phyloP scores from a whole-genome alignment of 2,888 invertebrate species.

The Heliconius sara region DNA sequence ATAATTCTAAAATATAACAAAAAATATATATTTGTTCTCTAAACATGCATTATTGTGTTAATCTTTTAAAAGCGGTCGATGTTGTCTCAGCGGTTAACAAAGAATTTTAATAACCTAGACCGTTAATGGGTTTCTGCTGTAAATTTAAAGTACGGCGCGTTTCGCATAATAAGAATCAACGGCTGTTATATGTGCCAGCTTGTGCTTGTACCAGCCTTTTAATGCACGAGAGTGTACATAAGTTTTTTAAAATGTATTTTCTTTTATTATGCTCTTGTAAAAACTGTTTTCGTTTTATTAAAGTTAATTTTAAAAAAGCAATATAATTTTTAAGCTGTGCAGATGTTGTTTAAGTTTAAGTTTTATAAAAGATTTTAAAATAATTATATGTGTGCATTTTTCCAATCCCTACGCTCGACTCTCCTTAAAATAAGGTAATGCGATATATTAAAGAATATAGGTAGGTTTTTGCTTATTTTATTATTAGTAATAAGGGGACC shows the following conservation, averaged over 20 bases:
- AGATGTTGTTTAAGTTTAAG: neutral
- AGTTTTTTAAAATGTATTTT: neutral
- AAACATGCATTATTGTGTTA: constrained; percentile 10
- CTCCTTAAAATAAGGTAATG: too few species aligned
- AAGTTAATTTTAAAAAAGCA: neutral
- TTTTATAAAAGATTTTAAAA: neutral
- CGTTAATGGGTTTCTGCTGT: constrained; percentile 50
- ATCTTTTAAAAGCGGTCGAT: constrained; percentile 20
- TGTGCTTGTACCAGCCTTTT: constrained; percentile 11
- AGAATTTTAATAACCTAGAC: constrained; percentile 57
- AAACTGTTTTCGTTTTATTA: neutral
- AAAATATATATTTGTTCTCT: neutral
- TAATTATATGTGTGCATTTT: too few species aligned
- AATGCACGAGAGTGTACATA: neutral
- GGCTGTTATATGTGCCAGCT: constrained; percentile 23
- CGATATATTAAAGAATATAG: too few species aligned
- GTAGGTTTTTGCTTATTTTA: too few species aligned
- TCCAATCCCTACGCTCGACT: too few species aligned
- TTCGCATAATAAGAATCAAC: constrained; percentile 45
- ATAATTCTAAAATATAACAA: too few species aligned
- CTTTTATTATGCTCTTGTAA: neutral
- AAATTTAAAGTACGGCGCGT: constrained; percentile 43
- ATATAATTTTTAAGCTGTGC: neutral
- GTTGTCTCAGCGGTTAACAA: constrained; percentile 45
- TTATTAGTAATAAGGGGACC: too few species aligned